Evolutionary conservation across 2,888 invertebrate genomes (phyloP).

Genomic region (Trachelus troglodyta): DNA sequence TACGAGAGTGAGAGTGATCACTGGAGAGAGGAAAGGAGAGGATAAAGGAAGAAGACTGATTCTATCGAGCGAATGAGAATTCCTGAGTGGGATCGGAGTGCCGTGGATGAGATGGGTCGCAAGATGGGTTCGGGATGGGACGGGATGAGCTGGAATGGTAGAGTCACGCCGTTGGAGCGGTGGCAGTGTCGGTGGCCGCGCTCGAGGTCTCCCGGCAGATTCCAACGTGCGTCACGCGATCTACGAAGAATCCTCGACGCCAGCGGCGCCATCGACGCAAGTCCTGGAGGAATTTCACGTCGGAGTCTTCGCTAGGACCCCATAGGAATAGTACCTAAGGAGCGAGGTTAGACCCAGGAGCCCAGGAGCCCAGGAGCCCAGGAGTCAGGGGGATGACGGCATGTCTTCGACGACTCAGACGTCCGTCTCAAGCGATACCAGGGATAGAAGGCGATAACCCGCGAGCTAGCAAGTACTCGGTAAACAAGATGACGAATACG

Average conservation of each 20-base stretch:
- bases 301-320: neutral
- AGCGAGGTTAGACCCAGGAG: neutral
- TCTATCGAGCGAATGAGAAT: neutral
- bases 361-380: neutral
- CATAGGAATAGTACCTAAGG: neutral
- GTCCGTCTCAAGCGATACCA: neutral
- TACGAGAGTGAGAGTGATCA: neutral
- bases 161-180: slow-evolving; percentile 8
- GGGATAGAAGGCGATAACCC: neutral
- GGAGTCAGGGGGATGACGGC: neutral
- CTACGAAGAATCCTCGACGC: neutral
- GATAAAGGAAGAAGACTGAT: neutral
- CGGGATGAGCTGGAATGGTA: neutral
- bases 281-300: neutral
- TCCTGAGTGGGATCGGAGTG: neutral
- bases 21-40: neutral
- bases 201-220: slow-evolving; percentile 58
- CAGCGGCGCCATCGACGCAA: neutral
- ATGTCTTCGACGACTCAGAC: neutral
- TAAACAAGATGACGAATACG: neutral
- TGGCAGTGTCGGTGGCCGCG: slow-evolving; percentile 56
- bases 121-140: neutral
- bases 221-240: slow-evolving; percentile 54
- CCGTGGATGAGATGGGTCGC: neutral
- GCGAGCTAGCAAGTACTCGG: neutral